Evolutionary conservation across 2,797 vertebrate species (phyloP).

Genomic region (Malurus leucopterus): DNA sequence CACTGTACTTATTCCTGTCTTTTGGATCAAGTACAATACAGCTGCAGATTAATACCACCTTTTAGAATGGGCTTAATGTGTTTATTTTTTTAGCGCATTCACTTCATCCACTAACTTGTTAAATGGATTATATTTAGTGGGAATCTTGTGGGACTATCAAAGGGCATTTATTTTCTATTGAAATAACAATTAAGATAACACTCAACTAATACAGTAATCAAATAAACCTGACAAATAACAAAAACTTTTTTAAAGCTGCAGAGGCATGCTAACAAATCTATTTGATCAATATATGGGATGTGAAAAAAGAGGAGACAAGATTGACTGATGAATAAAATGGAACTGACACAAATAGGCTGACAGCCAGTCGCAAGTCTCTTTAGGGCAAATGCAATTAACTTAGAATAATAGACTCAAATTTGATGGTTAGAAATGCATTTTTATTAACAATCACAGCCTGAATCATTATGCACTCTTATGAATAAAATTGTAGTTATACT

Average conservation of each 20-base stretch:
- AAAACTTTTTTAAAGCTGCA: constrained; percentile 61
- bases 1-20: neutral
- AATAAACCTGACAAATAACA: constrained; percentile 66
- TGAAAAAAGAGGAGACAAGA: constrained; percentile 74
- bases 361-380: constrained; percentile 80
- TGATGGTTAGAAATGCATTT: constrained; percentile 82
- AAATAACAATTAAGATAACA: constrained; percentile 71
- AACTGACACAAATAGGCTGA: constrained; percentile 81
- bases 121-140: constrained; percentile 49
- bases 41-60: constrained; percentile 18
- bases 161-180: constrained; percentile 63
- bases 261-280: constrained; percentile 69
- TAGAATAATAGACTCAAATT: constrained; percentile 83
- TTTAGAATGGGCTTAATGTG: constrained; percentile 25
- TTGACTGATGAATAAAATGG: constrained; percentile 79
- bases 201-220: constrained; percentile 60
- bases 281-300: constrained; percentile 76
- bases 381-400: constrained; percentile 86
- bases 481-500: constrained; percentile 74
- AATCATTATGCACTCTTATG: constrained; percentile 75
- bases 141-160: constrained; percentile 55
- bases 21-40: constrained; percentile 2
- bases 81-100: constrained; percentile 25
- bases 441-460: constrained; percentile 77
- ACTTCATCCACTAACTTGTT: constrained; percentile 27